These are phyloP conservation scores for Mythimna pallens DNA, from an alignment of 2,888 invertebrate genomes.

Conservation along the genomic window DNA sequence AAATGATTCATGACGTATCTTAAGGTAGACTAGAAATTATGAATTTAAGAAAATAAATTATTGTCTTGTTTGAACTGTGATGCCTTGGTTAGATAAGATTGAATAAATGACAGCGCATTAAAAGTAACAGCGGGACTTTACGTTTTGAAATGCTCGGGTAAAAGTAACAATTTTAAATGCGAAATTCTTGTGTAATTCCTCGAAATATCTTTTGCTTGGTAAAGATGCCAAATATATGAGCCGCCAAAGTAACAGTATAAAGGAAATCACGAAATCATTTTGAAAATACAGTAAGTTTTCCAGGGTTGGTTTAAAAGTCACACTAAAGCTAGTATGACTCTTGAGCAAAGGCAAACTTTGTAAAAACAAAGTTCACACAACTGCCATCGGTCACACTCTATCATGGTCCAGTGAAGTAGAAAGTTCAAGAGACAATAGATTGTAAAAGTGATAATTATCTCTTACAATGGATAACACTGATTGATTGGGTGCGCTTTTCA, in stretches of 20 bases:
- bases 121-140: conserved; percentile 26
- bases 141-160: conserved; percentile 13
- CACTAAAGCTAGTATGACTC: background rate
- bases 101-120: conserved; percentile 38
- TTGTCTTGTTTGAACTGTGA: conserved; percentile 25
- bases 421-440: conserved; percentile 61
- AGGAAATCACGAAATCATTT: background rate
- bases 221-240: background rate
- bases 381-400: conserved; percentile 42
- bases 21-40: conserved; percentile 26
- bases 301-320: background rate
- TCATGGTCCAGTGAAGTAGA: conserved; percentile 59
- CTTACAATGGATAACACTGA: conserved; percentile 49
- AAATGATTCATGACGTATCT: conserved; percentile 2
- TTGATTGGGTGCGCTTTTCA: conserved; percentile 50
- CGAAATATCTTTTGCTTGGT: background rate
- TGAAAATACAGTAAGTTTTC: background rate
- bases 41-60: conserved; percentile 14
- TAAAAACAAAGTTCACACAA: conserved; percentile 39
- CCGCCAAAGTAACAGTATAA: background rate
- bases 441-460: conserved; percentile 59
- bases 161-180: background rate
- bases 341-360: conserved; percentile 18
- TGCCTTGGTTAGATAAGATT: conserved; percentile 41
- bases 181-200: conserved; percentile 7